Percentiles rank a stretch among this genome's conserved stretches.
Conservation (phyloP, 2,797 vertebrate genomes). For the Alfaro cultratus region DNA sequence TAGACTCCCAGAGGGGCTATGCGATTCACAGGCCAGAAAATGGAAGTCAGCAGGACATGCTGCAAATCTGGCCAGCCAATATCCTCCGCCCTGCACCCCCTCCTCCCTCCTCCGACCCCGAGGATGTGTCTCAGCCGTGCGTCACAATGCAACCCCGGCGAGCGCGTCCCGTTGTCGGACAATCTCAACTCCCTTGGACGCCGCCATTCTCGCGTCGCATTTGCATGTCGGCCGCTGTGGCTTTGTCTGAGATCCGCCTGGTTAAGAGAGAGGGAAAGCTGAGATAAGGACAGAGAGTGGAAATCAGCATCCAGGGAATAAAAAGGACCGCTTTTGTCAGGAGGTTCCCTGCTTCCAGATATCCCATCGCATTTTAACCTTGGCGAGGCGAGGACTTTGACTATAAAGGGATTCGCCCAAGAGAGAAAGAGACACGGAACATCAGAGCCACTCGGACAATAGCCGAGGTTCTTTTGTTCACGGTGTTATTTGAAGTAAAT, state of each 20-base stretch:
- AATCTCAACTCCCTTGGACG: constrained; percentile 67
- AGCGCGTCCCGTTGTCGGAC: constrained; percentile 70
- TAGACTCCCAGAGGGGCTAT: constrained; percentile 81
- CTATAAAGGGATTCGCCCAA: constrained; percentile 78
- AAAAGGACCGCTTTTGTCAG: constrained; percentile 68
- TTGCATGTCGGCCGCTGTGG: constrained; percentile 64
- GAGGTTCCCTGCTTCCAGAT: constrained; percentile 73
- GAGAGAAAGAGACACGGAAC: constrained; percentile 68
- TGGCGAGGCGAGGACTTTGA: constrained; percentile 69
- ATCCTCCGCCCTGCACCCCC: constrained; percentile 49
- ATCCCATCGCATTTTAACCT: constrained; percentile 79
- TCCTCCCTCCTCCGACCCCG: constrained; percentile 44
- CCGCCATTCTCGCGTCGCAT: constrained; percentile 55
- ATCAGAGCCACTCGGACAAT: constrained; percentile 70
- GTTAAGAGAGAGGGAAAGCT: constrained; percentile 35
- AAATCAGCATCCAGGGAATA: constrained; percentile 61
- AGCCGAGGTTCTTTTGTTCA: constrained; percentile 74
- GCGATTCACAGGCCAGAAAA: constrained; percentile 81
- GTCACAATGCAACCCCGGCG: constrained; percentile 73
- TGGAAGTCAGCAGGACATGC: constrained; percentile 83
- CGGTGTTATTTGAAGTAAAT: constrained; percentile 78
- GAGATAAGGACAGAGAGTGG: constrained; percentile 53
- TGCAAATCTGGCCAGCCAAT: constrained; percentile 75
- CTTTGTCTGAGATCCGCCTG: constrained; percentile 65
- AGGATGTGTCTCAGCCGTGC: constrained; percentile 68